phyloP scores from a whole-genome alignment of 2,113 vertebrate species.

The Myotis brandtii region DNA sequence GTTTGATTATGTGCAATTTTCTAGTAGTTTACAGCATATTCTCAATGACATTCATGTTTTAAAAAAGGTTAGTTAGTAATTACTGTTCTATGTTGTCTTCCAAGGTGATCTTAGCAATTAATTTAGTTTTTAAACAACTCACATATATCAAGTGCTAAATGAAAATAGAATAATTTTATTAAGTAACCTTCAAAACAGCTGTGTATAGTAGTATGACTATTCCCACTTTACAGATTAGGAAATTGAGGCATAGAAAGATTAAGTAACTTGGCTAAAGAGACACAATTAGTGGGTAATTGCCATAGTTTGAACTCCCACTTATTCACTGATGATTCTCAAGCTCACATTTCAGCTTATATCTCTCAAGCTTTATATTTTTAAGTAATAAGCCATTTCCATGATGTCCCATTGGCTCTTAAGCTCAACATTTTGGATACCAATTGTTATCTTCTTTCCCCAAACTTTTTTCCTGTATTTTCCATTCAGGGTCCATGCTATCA shows the following conservation, averaged over 20 bases:
- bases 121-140: conserved; percentile 45
- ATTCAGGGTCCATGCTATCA: no score
- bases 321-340: neutral
- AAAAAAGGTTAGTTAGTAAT: neutral
- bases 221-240: neutral
- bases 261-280: neutral
- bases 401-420: accelerated
- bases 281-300: neutral
- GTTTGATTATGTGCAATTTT: neutral
- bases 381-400: neutral
- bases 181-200: neutral
- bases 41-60: neutral
- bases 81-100: neutral
- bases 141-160: neutral
- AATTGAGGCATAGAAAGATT: neutral
- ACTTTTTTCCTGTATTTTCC: neutral
- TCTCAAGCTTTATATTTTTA: neutral
- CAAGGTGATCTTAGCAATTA: neutral
- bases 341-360: neutral
- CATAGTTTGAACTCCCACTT: neutral
- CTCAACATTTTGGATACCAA: neutral
- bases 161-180: conserved; percentile 30
- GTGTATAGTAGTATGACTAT: neutral
- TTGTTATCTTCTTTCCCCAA: neutral
- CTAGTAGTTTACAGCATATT: neutral